phyloP scores from a whole-genome alignment of 2,113 vertebrate genomes.

The Sminthopsis crassicaudata region DNA sequence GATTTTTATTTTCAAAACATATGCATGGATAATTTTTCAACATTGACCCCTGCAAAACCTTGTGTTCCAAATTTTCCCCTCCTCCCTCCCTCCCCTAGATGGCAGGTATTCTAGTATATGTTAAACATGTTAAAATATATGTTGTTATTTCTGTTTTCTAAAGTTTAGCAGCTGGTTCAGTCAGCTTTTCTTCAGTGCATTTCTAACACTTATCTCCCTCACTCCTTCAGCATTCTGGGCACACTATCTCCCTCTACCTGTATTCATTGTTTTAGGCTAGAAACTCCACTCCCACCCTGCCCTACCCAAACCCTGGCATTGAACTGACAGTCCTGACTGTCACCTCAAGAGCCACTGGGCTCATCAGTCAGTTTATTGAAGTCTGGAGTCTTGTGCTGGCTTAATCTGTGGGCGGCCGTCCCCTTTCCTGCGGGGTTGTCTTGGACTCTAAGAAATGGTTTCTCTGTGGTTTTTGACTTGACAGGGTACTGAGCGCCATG shows the following conservation, averaged over 20 bases:
- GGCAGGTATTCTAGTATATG: no score
- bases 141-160: not conserved
- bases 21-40: no score
- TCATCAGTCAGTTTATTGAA: no score
- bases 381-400: not conserved
- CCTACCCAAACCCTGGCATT: not conserved
- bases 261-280: not conserved
- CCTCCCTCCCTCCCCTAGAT: no score
- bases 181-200: not conserved
- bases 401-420: not conserved
- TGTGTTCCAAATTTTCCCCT: no score
- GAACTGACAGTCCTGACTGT: not conserved
- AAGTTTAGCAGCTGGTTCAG: not conserved
- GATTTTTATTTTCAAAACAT: no score
- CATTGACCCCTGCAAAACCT: no score
- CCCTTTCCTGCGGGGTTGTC: not conserved
- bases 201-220: not conserved
- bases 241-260: not conserved
- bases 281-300: not conserved
- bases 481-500: conserved; percentile 82
- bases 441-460: not conserved
- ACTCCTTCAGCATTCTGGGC: not conserved
- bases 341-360: accelerated
- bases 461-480: conserved; percentile 57
- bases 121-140: no score